Base-by-base conservation (phyloP, 2,888 invertebrate species). In the Epirrhoe alternata region DNA sequence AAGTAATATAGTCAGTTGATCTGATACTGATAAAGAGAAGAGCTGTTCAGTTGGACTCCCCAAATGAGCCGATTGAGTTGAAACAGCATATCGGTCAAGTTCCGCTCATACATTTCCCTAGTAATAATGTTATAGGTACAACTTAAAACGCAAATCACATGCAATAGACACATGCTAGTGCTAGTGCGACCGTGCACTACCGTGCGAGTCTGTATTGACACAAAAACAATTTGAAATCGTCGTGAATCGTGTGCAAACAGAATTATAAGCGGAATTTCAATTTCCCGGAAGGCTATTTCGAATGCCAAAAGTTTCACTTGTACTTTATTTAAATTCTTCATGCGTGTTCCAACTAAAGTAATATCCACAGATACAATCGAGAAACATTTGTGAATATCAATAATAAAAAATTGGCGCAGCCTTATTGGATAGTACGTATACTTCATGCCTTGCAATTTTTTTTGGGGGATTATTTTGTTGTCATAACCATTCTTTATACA, bases 131-230 rank as follows among this genome's bases (percentile, higher is more conserved):
- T 8, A 12, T 38, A 38, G 8, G 3, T 1, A 10, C 1, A 1
- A 45, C 45, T 45, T 45, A 45, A n/a, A 47, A 47, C 16, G 14
- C 47, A 47, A 47, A 47, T 47, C 47, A 47, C 47, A 47, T 47
- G 12, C 38, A 4, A 42, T 47, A 16, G 47, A 47, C 47, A 47
- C 47, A 47, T 38, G 14, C 47, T 42, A 42, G 38, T 14, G 47
- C 49, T 66, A 61, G 69, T 70, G 69, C 45, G 63, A 53, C 56
- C 61, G 66, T 51, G 38, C 8, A 38, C 35, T 42, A 63, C 68
- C 69, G 71, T 71, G 70, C 67, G 73, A 73, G 68, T 71, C 58
- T 35, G 47, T 54, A 51, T 55, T 56, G 59, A 24, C 33, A 64
- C 55, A 68, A 71, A 69, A 65, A 42, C 56, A 42, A 53, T 66